Base-by-base conservation (phyloP, 2,113 vertebrate species). In the Phyllostomus hastatus region DNA sequence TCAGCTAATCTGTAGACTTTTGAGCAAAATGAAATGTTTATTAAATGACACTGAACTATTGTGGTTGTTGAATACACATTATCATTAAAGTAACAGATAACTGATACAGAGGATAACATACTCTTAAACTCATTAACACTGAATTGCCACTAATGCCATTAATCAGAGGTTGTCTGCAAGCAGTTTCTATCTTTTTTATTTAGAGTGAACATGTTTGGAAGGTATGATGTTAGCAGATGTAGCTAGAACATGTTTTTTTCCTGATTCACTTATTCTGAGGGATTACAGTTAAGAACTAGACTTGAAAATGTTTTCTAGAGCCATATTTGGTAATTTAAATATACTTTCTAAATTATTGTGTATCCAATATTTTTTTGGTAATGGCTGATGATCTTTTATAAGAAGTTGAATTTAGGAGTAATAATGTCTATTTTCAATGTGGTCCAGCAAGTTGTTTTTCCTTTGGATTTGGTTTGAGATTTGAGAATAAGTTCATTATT, bases 381-480 rank as follows among this genome's bases (percentile, higher is more conserved):
- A 59, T 72, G n/a, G 33, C 22, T 93, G 46, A 85, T 48, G 52
- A 90, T 91, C 38, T 88, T 97, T 85, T 59, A 85, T 80, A 84
- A 50, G 79, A 88, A 75, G 66, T 52, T 57, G 41, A 88, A 84
- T 72, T 95, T 82, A 88, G 70, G 24, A 95, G 46, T 94, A 90
- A 92, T 80, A 76, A 97, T 80, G 31, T 91, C 43, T 85, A 10
- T 85, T 72, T 94, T 97, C 78, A 88, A 1, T 72, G 52, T 67
- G 38, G 33, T 80, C 59, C 66, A 88, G 33, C 20, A 80, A 16
- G 17, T 67, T 52, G 57, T 85, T 95, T 91, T 90, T 75, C 93
- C 90, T 96, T 90, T 85, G 59, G 59, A 80, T 91, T 95, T 64
- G 20, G 54, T 80, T 86, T 95, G 81, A 94, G 28, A 96, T 88